These are phyloP conservation scores for Lerema accius DNA, from an alignment of 1,140 invertebrate genomes.

Conservation along the genomic window DNA sequence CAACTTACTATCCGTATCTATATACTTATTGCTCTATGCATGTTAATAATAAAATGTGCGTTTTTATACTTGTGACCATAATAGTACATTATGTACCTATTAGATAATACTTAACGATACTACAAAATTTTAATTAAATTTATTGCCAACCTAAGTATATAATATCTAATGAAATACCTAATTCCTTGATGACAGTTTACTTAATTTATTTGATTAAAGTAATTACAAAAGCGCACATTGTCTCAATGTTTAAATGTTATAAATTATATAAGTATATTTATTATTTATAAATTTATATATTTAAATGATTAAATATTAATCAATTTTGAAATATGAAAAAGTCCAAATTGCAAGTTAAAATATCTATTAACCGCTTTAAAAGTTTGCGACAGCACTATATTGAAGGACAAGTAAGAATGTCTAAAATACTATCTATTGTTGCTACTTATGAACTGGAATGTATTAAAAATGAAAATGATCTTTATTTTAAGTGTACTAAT, in stretches of 20 bases:
- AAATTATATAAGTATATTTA: not conserved
- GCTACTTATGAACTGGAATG: not conserved
- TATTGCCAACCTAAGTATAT: too few species aligned
- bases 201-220: not conserved
- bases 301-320: too few species aligned
- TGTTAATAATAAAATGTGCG: not conserved
- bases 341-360: not conserved
- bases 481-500: slow-evolving; percentile 4
- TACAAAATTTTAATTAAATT: too few species aligned
- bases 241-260: not conserved
- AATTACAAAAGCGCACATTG: not conserved
- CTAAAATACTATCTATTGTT: not conserved
- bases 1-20: not conserved
- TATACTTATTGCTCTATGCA: not conserved
- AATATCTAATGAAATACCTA: too few species aligned
- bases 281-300: not conserved
- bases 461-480: not conserved
- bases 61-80: not conserved
- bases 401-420: not conserved
- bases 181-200: too few species aligned
- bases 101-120: too few species aligned
- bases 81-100: not conserved
- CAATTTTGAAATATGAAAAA: not conserved
- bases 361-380: not conserved
- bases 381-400: not conserved